Evolutionary conservation across 37 sponge, comb jelly and placozoan genomes (phyloP), one percentile per base, ranked within the genome.

Genomic region (Diacarnus erythraeanus): DNA sequence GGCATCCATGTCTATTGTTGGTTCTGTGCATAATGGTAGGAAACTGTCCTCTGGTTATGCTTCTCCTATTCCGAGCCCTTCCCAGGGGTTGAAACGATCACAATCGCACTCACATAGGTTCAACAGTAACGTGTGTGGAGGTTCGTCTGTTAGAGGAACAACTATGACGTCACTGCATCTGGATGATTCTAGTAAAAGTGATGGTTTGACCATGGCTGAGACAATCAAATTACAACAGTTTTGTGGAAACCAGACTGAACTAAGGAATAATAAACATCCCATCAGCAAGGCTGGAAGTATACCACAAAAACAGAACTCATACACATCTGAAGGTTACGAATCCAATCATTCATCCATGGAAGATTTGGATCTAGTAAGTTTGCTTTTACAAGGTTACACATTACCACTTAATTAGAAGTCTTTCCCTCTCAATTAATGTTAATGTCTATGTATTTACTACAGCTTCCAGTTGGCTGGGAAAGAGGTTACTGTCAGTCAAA

Each of bases 391-490:
- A 17, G 29, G 69, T 42, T 22, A 20, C 1, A 22, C 27, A 17
- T 26, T 42, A 57, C 44, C 29, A 73, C 60, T 34, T 75, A 22
- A 8, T 54, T 42, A 15, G 17, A 10, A 43, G 26, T 43, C 54
- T 72, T 43, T 21, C 47, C 8, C 51, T 9, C 22, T 42, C n/a
- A n/a, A n/a, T 42, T 30, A 31, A 41, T 27, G 17, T 38, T 30
- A 20, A 9, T 72, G 33, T 72, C 44, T 23, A 12, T 38, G 9
- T 44, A 4, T 72, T 29, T 42, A 23, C 33, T 18, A 47, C 42
- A 80, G 76, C 81, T 87, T 29, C 88, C 88, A 12, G 42, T 72
- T 59, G 88, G 88, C 23, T 87, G 88, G 88, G 61, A 57, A 27
- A 75, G 81, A 33, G 88, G 77, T 1, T 85, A 85, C 60, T 72